phyloP scores from a whole-genome alignment of 2,797 vertebrate genomes.

The Pelodytes ibericus region DNA sequence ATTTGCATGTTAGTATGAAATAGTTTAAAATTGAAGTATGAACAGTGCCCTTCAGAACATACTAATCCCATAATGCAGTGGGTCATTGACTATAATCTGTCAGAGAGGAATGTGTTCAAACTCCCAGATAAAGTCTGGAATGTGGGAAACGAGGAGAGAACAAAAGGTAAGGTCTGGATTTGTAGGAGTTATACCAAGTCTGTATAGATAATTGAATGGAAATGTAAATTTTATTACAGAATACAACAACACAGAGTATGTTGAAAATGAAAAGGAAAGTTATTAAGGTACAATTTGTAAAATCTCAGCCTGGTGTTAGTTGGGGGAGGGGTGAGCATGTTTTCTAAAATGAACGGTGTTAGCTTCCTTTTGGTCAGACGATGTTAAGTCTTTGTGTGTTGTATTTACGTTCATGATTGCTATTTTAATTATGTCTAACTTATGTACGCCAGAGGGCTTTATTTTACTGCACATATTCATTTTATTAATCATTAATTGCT shows the following conservation, averaged over 20 bases:
- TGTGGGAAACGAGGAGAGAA: constrained; percentile 44
- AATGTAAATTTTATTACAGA: neutral
- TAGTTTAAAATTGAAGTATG: too few relatives aligned
- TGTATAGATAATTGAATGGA: neutral
- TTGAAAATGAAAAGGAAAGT: neutral
- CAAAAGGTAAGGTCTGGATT: constrained; percentile 36
- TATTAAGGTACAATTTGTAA: neutral
- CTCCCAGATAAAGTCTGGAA: constrained; percentile 52
- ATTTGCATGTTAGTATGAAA: too few relatives aligned
- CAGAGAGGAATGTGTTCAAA: constrained; percentile 45
- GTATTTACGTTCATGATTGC: too few relatives aligned
- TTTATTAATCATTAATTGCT: neutral
- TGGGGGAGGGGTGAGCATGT: constrained; percentile 36
- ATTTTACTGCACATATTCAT: neutral
- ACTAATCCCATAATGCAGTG: constrained; percentile 43
- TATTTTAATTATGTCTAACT: neutral
- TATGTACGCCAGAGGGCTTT: neutral
- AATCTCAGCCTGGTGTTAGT: neutral
- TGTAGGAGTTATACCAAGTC: neutral
- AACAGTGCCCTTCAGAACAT: neutral
- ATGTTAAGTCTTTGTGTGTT: neutral
- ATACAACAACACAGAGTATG: neutral
- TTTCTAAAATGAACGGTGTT: neutral
- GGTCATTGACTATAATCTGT: constrained; percentile 42
- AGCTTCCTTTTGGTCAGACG: neutral